Evolutionary conservation across 2,113 vertebrate species (phyloP), one percentile per base, ranked within the genome.

Genomic region (Spilogale gracilis): DNA sequence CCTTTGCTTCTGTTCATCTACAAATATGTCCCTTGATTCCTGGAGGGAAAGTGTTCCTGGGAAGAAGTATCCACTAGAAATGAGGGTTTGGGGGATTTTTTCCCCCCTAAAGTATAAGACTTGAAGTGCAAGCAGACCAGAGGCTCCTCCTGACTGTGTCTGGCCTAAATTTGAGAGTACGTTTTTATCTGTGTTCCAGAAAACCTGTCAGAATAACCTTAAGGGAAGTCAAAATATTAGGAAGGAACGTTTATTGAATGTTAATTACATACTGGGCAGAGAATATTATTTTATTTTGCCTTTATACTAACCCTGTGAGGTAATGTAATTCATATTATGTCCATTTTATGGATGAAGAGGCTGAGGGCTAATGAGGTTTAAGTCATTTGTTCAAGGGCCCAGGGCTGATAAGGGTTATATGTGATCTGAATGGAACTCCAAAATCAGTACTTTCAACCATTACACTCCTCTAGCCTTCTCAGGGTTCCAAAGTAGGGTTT

Each of bases 221-320:
- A 38, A 94, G 67, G 54, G 58, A 56, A 67, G 20, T 54, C 10
- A 79, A 78, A 80, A 54, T 87, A 9, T 30, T 30, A 81, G 18
- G 54, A 25, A 87, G 25, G 5, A 38, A 69, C 17, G 69, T 3
- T 67, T 83, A 32, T 4, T 52, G 61, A 74, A 73, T 81, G 14
- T 20, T 65, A 56, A 32, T 63, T 86, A 65, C 13, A 71, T n/a
- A 23, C 10, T n/a, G 6, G n/a, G 25, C 2, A 76, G 16, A 80
- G 81, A 76, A 20, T 45, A 97, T 93, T 93, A 32, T 54, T 79
- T 89, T 63, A 61, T 73, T 69, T 60, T 86, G 65, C 20, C 63
- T 93, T 90, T 80, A 58, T 7, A 74, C n/a, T 63, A 91, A 50
- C 45, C 4, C 65, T 86, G 7, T n/a, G 71, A 84, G 54, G 18